Percentiles rank a stretch among this genome's conserved stretches.
phyloP scores from a whole-genome alignment of 1,140 invertebrate genomes.

The Cotesia typhae region DNA sequence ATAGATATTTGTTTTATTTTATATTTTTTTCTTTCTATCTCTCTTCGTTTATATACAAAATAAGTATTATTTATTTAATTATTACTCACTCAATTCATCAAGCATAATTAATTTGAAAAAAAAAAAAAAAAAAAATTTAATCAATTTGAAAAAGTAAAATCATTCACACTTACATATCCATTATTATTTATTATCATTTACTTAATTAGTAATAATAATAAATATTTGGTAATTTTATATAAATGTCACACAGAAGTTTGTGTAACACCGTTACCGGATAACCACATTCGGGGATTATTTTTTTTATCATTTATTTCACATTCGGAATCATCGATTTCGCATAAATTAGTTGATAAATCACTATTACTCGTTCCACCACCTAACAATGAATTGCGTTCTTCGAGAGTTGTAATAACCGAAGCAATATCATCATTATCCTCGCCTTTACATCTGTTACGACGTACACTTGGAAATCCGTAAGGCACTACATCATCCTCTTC shows the following conservation, averaged over 20 bases:
- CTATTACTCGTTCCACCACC: conserved; percentile 78
- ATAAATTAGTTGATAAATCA: conserved; percentile 86
- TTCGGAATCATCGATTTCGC: conserved; percentile 94
- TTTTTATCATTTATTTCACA: conserved; percentile 71
- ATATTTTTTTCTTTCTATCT: not conserved
- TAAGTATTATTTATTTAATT: too few species aligned
- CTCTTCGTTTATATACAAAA: too few species aligned
- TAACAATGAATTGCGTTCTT: conserved; percentile 80
- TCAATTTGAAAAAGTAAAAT: too few species aligned
- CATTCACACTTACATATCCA: not conserved
- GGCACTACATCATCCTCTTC: conserved; percentile 72
- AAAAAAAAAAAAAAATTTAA: too few species aligned
- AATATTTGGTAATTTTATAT: not conserved
- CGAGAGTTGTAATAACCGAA: conserved; percentile 69
- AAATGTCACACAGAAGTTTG: conserved; percentile 70
- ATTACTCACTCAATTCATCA: too few species aligned
- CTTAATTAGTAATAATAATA: conserved; percentile 1
- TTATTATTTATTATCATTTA: conserved; percentile 1
- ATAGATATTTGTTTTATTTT: conserved; percentile 46
- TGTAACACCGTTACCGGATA: conserved; percentile 65
- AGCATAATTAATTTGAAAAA: too few species aligned
- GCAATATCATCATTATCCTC: conserved; percentile 66
- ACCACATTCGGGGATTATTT: conserved; percentile 63
- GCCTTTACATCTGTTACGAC: conserved; percentile 66
- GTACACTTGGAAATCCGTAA: conserved; percentile 74